Evolutionary conservation across 2,113 vertebrate species (phyloP).

Genomic region (Saguinus midas): DNA sequence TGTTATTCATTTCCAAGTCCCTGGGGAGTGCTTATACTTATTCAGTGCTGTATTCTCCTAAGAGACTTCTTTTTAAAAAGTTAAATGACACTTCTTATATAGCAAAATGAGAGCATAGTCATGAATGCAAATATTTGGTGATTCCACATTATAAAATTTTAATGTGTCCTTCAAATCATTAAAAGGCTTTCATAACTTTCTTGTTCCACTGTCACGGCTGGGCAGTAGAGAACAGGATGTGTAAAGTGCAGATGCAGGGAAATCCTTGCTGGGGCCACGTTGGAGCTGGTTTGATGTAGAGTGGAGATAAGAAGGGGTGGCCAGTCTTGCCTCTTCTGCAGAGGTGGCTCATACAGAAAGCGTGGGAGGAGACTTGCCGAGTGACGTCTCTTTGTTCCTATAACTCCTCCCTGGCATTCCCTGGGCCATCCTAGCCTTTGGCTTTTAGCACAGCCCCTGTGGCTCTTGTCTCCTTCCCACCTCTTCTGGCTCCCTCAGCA

Average conservation of each 20-base stretch:
- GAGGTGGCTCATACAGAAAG: not conserved
- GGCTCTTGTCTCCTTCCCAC: not conserved
- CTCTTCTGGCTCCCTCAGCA: not conserved
- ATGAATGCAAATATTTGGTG: not conserved
- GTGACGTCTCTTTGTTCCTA: not conserved
- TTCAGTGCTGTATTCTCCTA: not conserved
- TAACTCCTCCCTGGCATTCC: rapidly evolving
- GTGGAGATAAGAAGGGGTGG: not conserved
- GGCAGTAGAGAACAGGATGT: rapidly evolving
- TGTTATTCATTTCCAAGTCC: not conserved
- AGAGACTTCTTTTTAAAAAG: not conserved
- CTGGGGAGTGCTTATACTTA: not conserved
- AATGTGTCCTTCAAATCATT: not conserved
- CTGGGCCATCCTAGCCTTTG: not conserved
- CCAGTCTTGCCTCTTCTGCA: not conserved
- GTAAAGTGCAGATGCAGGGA: rapidly evolving
- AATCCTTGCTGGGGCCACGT: not conserved
- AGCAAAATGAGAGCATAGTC: not conserved
- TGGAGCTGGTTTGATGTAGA: not conserved
- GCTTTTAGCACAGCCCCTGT: not conserved
- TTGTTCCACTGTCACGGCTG: rapidly evolving
- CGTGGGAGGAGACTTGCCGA: no score
- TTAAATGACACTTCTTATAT: not conserved
- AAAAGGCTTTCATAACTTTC: not conserved
- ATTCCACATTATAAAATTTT: not conserved